Evolutionary conservation across 2,888 invertebrate species (phyloP).

Genomic region (Hirtodrosophila duncani): DNA sequence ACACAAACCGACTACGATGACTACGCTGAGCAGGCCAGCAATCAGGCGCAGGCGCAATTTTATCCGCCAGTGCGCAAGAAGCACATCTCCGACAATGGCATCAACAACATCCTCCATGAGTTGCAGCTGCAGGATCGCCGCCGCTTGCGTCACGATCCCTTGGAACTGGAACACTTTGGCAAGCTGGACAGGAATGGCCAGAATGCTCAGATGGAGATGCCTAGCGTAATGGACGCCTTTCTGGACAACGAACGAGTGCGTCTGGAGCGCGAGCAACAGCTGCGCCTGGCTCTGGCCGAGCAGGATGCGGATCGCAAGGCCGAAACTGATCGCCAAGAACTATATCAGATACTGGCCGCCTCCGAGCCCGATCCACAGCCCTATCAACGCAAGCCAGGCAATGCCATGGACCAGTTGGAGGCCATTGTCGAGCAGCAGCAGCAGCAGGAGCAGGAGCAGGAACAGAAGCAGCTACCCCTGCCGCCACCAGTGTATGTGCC

Average conservation of each 20-base stretch:
- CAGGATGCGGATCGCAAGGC: conserved; percentile 61
- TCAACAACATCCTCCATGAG: conserved; percentile 63
- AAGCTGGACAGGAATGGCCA: conserved; percentile 52
- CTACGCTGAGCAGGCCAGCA: conserved; percentile 76
- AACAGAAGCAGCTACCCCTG: conserved; percentile 27
- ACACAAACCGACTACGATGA: conserved; percentile 88
- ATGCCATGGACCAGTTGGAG: conserved; percentile 57
- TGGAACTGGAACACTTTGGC: conserved; percentile 68
- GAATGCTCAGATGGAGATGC: conserved; percentile 48
- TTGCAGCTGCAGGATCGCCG: conserved; percentile 71
- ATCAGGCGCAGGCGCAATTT: conserved; percentile 31
- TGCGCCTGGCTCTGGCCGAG: conserved; percentile 48
- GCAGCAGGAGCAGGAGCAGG: conserved; percentile 28
- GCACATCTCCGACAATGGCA: conserved; percentile 46
- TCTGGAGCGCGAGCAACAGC: conserved; percentile 56
- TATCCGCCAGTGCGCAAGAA: conserved; percentile 81
- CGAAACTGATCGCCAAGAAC: conserved; percentile 71
- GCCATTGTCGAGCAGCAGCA: conserved; percentile 53
- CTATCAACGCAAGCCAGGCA: conserved; percentile 60
- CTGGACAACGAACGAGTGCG: conserved; percentile 66
- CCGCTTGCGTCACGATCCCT: conserved; percentile 67
- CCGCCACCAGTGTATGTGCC: conserved; percentile 53
- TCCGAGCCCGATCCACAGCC: conserved; percentile 76
- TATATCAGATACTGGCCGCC: conserved; percentile 75
- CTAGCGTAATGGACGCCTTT: conserved; percentile 67